Percentiles rank a stretch among this genome's conserved stretches.
Conservation (phyloP, 2,797 vertebrate genomes). For the Enteromius viviparus region DNA sequence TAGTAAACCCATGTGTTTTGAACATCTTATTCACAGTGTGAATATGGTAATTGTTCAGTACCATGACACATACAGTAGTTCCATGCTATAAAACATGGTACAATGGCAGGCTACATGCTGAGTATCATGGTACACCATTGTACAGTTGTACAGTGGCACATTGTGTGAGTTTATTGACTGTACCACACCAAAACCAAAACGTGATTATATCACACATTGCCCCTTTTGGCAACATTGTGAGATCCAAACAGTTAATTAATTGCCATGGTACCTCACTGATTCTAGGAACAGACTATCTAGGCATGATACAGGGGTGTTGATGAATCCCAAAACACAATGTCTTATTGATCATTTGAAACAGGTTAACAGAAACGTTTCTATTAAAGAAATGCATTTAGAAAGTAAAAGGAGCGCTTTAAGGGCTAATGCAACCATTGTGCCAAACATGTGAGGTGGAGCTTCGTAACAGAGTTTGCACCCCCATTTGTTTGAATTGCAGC, state of each 20-base stretch:
- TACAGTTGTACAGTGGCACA: not conserved
- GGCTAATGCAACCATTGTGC: too few relatives aligned
- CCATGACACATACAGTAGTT: not conserved
- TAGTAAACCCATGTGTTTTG: not conserved
- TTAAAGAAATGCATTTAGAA: not conserved
- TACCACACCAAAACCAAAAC: not conserved
- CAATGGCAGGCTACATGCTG: not conserved
- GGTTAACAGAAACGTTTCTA: not conserved
- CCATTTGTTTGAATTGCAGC: constrained; percentile 59
- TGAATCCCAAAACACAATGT: not conserved
- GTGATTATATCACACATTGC: not conserved
- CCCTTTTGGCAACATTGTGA: constrained; percentile 15
- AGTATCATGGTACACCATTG: not conserved
- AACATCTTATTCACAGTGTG: not conserved
- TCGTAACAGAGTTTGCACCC: constrained; percentile 41
- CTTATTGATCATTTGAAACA: not conserved
- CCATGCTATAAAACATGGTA: not conserved
- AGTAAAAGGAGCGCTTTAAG: accelerated
- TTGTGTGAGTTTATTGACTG: not conserved
- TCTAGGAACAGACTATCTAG: constrained; percentile 51
- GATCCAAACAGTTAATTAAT: constrained; percentile 66
- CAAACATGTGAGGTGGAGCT: not conserved
- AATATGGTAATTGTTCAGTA: not conserved
- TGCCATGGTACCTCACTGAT: constrained; percentile 69
- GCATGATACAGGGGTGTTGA: constrained; percentile 38